Evolutionary conservation across 2,113 vertebrate genomes (phyloP).

Genomic region (Muntiacus muntjak): DNA sequence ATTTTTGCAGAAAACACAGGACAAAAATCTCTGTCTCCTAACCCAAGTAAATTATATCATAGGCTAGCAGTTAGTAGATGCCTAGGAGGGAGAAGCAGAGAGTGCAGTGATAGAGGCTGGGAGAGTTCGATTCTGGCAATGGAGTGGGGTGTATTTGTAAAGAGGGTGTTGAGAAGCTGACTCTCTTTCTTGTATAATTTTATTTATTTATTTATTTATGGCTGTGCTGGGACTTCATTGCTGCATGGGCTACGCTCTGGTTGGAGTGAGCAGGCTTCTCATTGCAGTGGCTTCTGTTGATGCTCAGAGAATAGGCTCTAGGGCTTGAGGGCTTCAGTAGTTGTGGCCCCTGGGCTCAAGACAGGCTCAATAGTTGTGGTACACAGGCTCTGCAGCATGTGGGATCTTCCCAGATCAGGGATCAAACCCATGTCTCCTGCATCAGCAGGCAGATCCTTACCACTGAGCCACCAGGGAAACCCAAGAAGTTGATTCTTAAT

Average conservation of each 20-base stretch:
- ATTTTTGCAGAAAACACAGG: not conserved
- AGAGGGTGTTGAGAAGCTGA: not conserved
- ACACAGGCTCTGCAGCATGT: not conserved
- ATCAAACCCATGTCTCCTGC: not conserved
- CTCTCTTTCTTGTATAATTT: not conserved
- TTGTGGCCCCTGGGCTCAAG: not conserved
- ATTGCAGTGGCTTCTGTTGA: not conserved
- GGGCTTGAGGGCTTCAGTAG: not conserved
- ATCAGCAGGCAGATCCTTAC: not conserved
- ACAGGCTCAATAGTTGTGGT: not conserved
- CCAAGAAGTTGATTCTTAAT: not conserved
- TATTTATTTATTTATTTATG: not conserved
- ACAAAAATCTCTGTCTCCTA: not conserved
- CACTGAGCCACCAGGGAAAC: not conserved
- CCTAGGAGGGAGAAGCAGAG: not conserved
- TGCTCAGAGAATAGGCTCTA: not conserved
- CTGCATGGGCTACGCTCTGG: not conserved
- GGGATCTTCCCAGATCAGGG: not conserved
- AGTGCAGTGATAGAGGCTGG: not conserved
- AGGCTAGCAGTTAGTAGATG: not conserved
- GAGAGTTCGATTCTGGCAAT: not conserved
- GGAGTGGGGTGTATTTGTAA: not conserved
- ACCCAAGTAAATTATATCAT: not conserved
- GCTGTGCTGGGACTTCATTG: not conserved
- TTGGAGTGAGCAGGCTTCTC: not conserved